These are phyloP conservation scores for Hydrozoanthus gracilis DNA, from an alignment of 92 coral and sea anemone genomes.

Conservation along the genomic window DNA sequence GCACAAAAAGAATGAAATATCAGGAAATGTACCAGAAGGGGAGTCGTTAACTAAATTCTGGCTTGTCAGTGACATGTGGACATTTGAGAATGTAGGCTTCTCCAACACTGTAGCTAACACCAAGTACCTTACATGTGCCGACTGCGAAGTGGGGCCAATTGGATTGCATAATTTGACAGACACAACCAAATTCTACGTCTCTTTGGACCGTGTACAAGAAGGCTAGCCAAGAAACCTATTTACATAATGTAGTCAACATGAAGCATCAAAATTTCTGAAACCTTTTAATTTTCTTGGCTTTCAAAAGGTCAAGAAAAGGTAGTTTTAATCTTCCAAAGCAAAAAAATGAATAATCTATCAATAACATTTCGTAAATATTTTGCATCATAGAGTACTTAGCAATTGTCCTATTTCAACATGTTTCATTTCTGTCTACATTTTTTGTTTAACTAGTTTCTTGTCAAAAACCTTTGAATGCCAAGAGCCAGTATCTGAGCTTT, in stretches of 20 bases:
- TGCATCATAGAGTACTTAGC: too few relatives aligned
- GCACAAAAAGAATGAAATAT: constrained; percentile 75
- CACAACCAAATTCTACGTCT: constrained; percentile 75
- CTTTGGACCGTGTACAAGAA: constrained; percentile 82
- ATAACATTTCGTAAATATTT: too few relatives aligned
- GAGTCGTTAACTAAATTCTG: constrained; percentile 78
- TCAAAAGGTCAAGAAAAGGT: too few relatives aligned
- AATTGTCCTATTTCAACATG: too few relatives aligned
- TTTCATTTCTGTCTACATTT: too few relatives aligned
- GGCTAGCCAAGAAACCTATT: neutral
- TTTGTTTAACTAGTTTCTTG: too few relatives aligned
- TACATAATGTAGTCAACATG: neutral
- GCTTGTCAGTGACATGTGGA: constrained; percentile 91
- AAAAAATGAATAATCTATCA: too few relatives aligned
- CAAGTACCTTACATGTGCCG: constrained; percentile 95
- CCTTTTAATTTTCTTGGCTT: too few relatives aligned
- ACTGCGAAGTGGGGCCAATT: constrained; percentile 97
- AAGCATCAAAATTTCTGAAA: neutral
- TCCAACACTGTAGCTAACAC: constrained; percentile 89
- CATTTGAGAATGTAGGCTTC: constrained; percentile 98
- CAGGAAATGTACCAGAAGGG: constrained; percentile 74
- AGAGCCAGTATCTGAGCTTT: too few relatives aligned
- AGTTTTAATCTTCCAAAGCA: too few relatives aligned
- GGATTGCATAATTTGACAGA: constrained; percentile 93
- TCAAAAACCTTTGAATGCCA: too few relatives aligned